A percentile compares a stretch with the other conserved stretches of the same genome.
Conservation (phyloP, 1,140 invertebrate genomes). For the Protaetia brevitarsis region DNA sequence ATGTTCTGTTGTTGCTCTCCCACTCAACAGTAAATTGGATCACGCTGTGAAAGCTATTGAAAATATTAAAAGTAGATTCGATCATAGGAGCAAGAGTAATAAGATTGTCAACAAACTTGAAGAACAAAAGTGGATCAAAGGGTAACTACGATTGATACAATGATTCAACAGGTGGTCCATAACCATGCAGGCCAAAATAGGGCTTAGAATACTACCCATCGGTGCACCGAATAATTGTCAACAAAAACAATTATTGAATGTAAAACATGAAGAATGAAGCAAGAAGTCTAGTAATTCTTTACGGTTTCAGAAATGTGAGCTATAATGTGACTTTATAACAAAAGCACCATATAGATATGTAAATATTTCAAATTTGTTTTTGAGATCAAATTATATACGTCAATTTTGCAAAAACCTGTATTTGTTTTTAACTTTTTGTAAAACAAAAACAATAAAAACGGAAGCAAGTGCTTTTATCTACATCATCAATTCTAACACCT, state of each 20-base stretch:
- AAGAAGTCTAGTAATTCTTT: too few species aligned
- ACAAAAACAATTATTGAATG: background rate
- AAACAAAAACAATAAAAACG: too few species aligned
- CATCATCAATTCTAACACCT: too few species aligned
- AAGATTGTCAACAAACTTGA: background rate
- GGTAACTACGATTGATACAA: background rate
- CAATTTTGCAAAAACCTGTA: too few species aligned
- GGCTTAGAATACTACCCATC: background rate
- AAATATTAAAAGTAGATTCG: background rate
- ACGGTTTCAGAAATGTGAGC: too few species aligned
- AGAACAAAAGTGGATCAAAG: background rate
- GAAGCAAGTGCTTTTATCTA: too few species aligned
- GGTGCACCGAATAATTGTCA: background rate
- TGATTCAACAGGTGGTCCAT: constrained; percentile 16
- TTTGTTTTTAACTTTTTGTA: too few species aligned
- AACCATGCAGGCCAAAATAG: background rate
- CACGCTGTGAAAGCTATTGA: background rate
- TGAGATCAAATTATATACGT: too few species aligned
- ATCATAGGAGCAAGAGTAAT: too few species aligned
- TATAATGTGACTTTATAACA: too few species aligned
- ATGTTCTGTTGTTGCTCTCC: background rate
- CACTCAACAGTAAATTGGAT: background rate
- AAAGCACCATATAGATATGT: too few species aligned
- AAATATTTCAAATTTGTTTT: too few species aligned
- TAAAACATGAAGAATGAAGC: background rate